A percentile compares a stretch with the other conserved stretches of the same genome.
These are phyloP conservation scores for Sycophaga agraensis DNA, from an alignment of 1,140 invertebrate species.

Conservation along the genomic window DNA sequence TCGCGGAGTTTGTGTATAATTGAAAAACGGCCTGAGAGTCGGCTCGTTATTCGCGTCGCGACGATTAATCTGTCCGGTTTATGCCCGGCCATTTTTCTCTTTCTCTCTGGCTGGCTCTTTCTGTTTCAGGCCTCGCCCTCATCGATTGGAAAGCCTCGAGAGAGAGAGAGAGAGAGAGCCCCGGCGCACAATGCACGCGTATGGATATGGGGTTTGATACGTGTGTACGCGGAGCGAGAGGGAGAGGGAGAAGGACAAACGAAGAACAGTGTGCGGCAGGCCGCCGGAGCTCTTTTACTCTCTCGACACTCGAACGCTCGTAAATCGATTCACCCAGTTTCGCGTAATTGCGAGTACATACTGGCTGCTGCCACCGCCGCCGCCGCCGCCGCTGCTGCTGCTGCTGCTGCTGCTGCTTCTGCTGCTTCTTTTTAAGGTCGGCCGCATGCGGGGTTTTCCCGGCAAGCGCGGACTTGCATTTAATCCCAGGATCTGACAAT, in stretches of 20 bases:
- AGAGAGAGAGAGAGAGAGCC: too few relatives aligned
- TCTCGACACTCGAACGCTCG: slow-evolving; percentile 14
- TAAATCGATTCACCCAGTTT: slow-evolving; percentile 29
- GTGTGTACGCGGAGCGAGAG: too few relatives aligned
- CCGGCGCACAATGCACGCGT: too few relatives aligned
- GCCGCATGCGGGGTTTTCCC: too few relatives aligned
- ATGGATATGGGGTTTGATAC: slow-evolving; percentile 8
- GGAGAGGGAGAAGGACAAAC: background rate
- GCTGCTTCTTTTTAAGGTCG: too few relatives aligned
- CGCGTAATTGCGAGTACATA: slow-evolving; percentile 23
- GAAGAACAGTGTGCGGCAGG: background rate
- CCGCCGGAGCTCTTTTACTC: background rate
- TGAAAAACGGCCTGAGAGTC: background rate
- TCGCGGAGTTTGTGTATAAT: too few relatives aligned
- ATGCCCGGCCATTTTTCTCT: background rate
- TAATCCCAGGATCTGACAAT: too few relatives aligned
- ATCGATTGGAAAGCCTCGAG: slow-evolving; percentile 16
- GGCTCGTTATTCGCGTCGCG: background rate
- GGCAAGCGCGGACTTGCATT: too few relatives aligned
- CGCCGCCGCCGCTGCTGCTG: background rate
- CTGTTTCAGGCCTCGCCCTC: slow-evolving; percentile 6
- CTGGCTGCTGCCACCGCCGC: background rate
- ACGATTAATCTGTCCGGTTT: slow-evolving; percentile 9
- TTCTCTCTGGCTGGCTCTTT: background rate
- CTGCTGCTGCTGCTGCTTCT: too few relatives aligned